These are phyloP conservation scores for Cremastinae sp. DNA, from an alignment of 2,888 invertebrate genomes.

Conservation along the genomic window DNA sequence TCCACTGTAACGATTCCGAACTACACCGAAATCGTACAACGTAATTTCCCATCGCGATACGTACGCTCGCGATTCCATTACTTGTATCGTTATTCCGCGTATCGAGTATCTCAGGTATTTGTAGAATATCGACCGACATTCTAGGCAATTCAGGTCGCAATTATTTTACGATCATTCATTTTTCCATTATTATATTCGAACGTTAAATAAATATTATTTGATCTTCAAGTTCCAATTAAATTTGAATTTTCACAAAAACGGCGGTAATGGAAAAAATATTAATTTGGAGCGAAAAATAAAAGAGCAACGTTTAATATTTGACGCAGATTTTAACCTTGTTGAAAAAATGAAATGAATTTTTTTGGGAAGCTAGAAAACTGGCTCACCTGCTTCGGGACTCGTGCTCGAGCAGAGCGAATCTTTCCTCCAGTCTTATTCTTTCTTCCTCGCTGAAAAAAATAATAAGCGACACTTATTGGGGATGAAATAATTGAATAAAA, in stretches of 20 bases:
- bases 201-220: no score
- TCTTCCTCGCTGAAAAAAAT: conserved; percentile 74
- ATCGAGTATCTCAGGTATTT: no score
- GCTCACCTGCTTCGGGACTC: conserved; percentile 75
- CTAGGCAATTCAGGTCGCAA: no score
- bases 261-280: no score
- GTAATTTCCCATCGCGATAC: neutral
- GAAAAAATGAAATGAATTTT: neutral
- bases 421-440: conserved; percentile 75
- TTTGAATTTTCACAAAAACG: no score
- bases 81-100: conserved; percentile 12
- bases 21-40: conserved; percentile 40
- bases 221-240: no score
- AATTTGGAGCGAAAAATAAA: no score
- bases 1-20: conserved; percentile 26
- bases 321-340: neutral
- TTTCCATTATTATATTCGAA: no score
- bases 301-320: no score
- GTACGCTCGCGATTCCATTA: conserved; percentile 21
- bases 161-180: neutral
- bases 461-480: conserved; percentile 41
- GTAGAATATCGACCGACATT: no score
- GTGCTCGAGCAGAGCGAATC: conserved; percentile 73
- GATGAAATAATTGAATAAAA: neutral
- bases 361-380: neutral